Conservation (phyloP, 2,888 invertebrate genomes). For the Scaptomyza parva region DNA sequence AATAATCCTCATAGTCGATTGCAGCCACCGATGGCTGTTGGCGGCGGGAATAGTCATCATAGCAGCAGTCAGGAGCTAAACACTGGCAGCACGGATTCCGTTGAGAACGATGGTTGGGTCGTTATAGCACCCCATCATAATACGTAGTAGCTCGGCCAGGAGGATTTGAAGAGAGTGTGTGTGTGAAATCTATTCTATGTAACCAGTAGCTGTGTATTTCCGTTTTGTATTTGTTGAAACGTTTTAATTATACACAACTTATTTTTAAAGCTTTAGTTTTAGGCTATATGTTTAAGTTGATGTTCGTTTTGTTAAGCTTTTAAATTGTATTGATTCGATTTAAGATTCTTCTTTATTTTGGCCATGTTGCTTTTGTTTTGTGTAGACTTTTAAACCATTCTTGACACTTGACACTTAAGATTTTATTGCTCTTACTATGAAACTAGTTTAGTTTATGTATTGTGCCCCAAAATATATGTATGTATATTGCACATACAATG, state of each 20-base stretch:
- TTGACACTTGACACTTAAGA: slow-evolving; percentile 24
- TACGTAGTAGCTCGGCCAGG: slow-evolving; percentile 69
- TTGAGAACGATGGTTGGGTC: slow-evolving; percentile 83
- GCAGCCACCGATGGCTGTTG: slow-evolving; percentile 20
- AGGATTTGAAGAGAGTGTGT: not conserved
- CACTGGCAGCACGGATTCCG: slow-evolving; percentile 38
- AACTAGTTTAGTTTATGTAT: slow-evolving; percentile 18
- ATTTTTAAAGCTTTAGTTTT: slow-evolving; percentile 10
- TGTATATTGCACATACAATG: not conserved
- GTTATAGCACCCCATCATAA: slow-evolving; percentile 80
- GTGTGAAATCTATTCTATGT: slow-evolving; percentile 15
- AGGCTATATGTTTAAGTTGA: slow-evolving; percentile 12
- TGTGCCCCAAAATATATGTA: not conserved
- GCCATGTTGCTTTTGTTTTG: slow-evolving; percentile 55
- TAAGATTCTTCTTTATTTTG: slow-evolving; percentile 30
- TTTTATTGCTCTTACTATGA: slow-evolving; percentile 18
- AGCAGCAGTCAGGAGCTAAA: slow-evolving; percentile 24
- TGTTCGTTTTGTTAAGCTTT: slow-evolving; percentile 17
- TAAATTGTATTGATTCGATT: slow-evolving; percentile 1
- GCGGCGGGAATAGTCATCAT: slow-evolving; percentile 13
- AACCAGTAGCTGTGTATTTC: slow-evolving; percentile 53
- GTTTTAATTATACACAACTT: slow-evolving; percentile 6
- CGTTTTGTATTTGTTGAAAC: slow-evolving; percentile 27
- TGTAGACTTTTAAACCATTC: slow-evolving; percentile 37
- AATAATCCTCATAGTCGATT: slow-evolving; percentile 30